Percentiles rank a stretch among this genome's conserved stretches.
Conservation (phyloP, 2,888 invertebrate species). For the Dimorphilus gyrociliatus region DNA sequence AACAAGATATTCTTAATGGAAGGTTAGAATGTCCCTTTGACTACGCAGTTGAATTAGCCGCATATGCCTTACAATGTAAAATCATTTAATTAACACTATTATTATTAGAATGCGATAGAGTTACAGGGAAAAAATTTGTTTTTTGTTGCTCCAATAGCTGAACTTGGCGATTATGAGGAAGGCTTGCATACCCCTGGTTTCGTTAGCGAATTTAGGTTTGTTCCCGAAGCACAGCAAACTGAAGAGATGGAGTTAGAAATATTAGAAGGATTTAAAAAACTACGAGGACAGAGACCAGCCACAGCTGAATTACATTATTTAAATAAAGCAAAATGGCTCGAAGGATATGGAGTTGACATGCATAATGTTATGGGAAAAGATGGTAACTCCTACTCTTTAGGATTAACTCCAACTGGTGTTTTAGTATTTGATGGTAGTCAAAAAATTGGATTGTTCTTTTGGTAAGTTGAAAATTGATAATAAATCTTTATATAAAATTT, state of each 20-base stretch:
- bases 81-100: too few relatives aligned
- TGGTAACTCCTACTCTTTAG: conserved; percentile 83
- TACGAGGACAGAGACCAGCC: conserved; percentile 68
- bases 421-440: conserved; percentile 88
- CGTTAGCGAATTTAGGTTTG: conserved; percentile 93
- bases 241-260: conserved; percentile 91
- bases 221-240: conserved; percentile 62
- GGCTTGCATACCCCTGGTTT: conserved; percentile 80
- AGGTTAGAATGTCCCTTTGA: conserved; percentile 73
- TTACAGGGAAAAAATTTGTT: too few relatives aligned
- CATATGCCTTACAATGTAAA: conserved; percentile 79
- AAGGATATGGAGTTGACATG: conserved; percentile 99
- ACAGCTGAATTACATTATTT: conserved; percentile 86
- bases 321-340: conserved; percentile 89
- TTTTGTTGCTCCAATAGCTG: too few relatives aligned
- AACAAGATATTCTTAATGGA: conserved; percentile 81
- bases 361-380: conserved; percentile 93
- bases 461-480: conserved; percentile 39
- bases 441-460: conserved; percentile 96
- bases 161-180: conserved; percentile 89
- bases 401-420: conserved; percentile 93
- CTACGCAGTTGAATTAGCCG: conserved; percentile 72
- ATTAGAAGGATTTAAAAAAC: conserved; percentile 64
- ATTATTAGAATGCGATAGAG: too few relatives aligned
- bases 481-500: conserved; percentile 1